phyloP scores from a whole-genome alignment of 2,797 vertebrate species.

The Muscicapa striata region DNA sequence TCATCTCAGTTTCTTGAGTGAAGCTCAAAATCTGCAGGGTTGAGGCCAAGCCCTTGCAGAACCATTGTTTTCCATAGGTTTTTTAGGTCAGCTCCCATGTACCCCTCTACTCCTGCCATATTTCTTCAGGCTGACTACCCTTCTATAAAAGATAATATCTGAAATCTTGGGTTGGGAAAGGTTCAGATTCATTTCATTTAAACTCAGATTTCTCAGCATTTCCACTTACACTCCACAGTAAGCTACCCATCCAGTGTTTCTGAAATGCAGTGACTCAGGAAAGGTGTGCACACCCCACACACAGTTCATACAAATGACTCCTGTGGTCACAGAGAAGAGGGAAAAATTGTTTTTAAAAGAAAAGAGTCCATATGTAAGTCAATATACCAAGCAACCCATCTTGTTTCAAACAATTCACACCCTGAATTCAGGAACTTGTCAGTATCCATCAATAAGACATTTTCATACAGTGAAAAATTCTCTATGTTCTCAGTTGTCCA shows the following conservation, averaged over 20 bases:
- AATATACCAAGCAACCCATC: not conserved
- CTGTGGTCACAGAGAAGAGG: not conserved
- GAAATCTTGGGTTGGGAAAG: not conserved
- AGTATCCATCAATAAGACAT: not conserved
- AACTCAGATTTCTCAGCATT: not conserved
- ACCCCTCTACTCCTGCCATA: not conserved
- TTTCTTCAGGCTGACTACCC: not conserved
- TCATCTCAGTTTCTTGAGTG: not conserved
- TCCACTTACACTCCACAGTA: not conserved
- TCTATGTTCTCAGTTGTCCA: too few species aligned
- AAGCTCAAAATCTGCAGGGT: not conserved
- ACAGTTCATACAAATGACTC: not conserved
- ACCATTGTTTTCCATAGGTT: rapidly evolving
- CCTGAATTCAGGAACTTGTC: not conserved
- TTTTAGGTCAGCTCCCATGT: not conserved
- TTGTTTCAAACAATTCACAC: not conserved
- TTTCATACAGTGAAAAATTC: not conserved
- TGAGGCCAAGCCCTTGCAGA: not conserved
- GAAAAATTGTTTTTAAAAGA: not conserved
- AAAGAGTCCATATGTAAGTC: not conserved
- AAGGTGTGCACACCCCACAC: not conserved
- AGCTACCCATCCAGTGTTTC: not conserved
- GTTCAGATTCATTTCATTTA: not conserved
- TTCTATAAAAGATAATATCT: not conserved
- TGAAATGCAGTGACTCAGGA: not conserved